Evolutionary conservation across 1,140 invertebrate genomes (phyloP), one percentile per base, ranked within the genome.

Genomic region (Papilio polytes): DNA sequence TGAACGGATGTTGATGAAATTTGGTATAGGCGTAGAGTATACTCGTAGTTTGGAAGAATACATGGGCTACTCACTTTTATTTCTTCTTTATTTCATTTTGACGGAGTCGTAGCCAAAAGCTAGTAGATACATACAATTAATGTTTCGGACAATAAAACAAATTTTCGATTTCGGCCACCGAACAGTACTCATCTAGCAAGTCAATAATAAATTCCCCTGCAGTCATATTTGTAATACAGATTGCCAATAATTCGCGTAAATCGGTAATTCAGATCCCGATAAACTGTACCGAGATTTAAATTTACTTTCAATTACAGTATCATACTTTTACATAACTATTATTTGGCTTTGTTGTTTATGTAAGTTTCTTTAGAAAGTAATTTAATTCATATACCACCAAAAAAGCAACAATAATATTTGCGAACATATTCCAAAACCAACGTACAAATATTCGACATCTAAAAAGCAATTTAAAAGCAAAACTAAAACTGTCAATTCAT

Each of bases 191-290:
- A 78, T 44, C 56, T 56, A 12, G 36, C 10, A 66, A 78, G 77
- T 78, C 63, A 78, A 78, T 78, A 78, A 78, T 59, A 41, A 66
- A 66, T 78, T 78, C 41, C 59, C 77, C 77, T 41, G 59, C 44
- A 78, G 56, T 20, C 76, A 63, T 66, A 78, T 78, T 78, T 78
- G 77, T 78, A 46, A 66, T 78, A 78, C 77, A 66, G 77, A 78
- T 78, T 78, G 77, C 26, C 77, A 66, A 78, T 78, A 78, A 78
- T 78, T 78, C 26, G 18, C 41, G 77, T 41, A 78, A 78, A 78
- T 78, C 41, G n/a, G 36, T 66, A 51, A 66, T 78, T 66, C 56
- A 46, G 36, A 66, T 78, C 15, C 15, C 59, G 18, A 78, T 78
- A 48, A 66, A 78, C 77, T 78, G 76, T n/a, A 18, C 15, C 6